Evolutionary conservation across 2,888 invertebrate genomes (phyloP), one percentile per base, ranked within the genome.

Genomic region (Conus canariensis): DNA sequence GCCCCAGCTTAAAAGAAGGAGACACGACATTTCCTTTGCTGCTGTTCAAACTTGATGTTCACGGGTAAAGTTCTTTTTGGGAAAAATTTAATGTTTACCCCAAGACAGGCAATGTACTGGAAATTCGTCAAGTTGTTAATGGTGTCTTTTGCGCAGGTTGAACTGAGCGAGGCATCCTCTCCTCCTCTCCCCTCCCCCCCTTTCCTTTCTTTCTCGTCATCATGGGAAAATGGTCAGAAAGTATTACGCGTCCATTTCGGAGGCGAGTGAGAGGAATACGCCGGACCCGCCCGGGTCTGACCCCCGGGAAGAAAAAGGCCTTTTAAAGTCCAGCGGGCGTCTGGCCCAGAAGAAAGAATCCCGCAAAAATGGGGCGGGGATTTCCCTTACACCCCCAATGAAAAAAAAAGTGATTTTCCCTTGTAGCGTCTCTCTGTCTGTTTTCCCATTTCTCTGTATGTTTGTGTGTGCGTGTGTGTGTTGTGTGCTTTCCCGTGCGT

Each of bases 281-380:
- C 90, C 91, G 0, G 92, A 93, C 92, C 93, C 0, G 91, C 88
- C n/a, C 93, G 3, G 93, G 93, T 3, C 90, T 94, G 67, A 93
- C 93, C 10, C 87, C 88, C 60, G 86, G 87, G 25, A 91, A 93
- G 77, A 92, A 92, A 85, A 88, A 91, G 12, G 91, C 92, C n/a
- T 90, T 94, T 58, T n/a, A n/a, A 25, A 56, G 19, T 85, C 92
- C 19, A 93, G 90, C 85, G 94, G 94, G 87, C 82, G 1, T 70
- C 87, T 92, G 6, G 90, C 92, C 1, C 90, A 91, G n/a, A 90
- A 90, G 87, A 92, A 92, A 56, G 77, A 59, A 10, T 22, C 90
- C 30, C 92, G 91, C 22, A 16, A 58, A 16, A 91, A 92, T 60
- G 91, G 45, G 6, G 90, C 91, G 30, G 90, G n/a, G n/a, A n/a